Conservation (phyloP, 2,888 invertebrate genomes). For the Pristionchus fissidentatus region DNA sequence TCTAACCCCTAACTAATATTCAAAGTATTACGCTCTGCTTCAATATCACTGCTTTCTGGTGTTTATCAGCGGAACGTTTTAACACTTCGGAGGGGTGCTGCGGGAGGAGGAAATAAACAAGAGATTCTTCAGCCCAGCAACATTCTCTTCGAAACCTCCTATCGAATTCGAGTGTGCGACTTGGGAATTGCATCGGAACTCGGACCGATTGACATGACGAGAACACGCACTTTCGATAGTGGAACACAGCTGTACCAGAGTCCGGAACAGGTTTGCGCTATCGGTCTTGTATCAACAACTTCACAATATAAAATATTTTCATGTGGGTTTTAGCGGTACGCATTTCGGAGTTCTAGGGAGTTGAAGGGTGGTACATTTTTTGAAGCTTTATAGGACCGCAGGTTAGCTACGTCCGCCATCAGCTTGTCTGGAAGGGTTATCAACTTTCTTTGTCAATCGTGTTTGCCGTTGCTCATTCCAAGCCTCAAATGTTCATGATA, state of each 20-base stretch:
- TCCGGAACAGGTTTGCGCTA: background rate
- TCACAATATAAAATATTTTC: background rate
- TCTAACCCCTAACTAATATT: too few species aligned
- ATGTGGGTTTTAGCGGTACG: background rate
- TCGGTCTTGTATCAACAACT: too few species aligned
- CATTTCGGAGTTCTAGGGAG: background rate
- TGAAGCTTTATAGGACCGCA: background rate
- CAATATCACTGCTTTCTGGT: too few species aligned
- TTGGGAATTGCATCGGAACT: background rate
- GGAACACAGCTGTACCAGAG: background rate
- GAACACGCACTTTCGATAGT: background rate
- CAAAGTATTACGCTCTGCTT: too few species aligned
- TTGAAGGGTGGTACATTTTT: background rate
- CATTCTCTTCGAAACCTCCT: background rate
- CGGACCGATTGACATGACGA: background rate
- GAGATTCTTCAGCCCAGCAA: constrained; percentile 10
- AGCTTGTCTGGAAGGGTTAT: too few species aligned
- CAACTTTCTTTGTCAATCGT: too few species aligned
- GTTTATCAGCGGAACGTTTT: too few species aligned
- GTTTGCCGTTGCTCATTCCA: too few species aligned
- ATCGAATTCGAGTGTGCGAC: background rate
- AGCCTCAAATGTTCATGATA: too few species aligned
- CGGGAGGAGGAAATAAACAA: too few species aligned
- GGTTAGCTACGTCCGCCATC: too few species aligned
- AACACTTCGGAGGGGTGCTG: too few species aligned